phyloP scores from a whole-genome alignment of 2,113 vertebrate genomes.

The Irena cyanogastra region DNA sequence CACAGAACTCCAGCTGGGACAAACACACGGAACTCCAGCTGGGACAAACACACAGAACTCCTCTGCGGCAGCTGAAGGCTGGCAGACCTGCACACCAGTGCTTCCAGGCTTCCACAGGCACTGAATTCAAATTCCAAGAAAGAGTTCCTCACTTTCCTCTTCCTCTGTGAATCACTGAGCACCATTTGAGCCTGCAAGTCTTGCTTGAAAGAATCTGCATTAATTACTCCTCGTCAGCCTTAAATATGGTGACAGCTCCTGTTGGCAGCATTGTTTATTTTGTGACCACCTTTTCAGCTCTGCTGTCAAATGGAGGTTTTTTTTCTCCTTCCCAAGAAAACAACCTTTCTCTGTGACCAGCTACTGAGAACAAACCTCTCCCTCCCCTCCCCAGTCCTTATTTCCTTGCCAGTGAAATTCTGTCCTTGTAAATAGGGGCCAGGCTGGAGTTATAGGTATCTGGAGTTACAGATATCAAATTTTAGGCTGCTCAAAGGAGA shows the following conservation, averaged over 20 bases:
- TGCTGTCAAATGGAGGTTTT: slow-evolving; percentile 48
- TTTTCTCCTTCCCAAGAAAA: slow-evolving; percentile 37
- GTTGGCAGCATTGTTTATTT: slow-evolving; percentile 63
- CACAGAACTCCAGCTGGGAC: no score
- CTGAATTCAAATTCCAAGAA: background rate
- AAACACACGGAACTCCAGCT: no score
- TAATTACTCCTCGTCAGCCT: slow-evolving; percentile 72
- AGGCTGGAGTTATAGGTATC: background rate
- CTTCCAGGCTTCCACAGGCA: background rate
- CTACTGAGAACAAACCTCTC: background rate
- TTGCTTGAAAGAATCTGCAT: slow-evolving; percentile 57
- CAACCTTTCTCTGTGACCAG: slow-evolving; percentile 50
- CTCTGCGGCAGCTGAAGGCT: background rate
- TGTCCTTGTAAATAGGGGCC: background rate
- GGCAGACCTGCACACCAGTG: background rate
- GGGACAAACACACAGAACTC: background rate
- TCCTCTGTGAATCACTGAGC: slow-evolving; percentile 20
- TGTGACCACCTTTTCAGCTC: slow-evolving; percentile 65
- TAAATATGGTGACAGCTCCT: slow-evolving; percentile 64
- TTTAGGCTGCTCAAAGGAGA: background rate
- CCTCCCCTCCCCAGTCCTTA: background rate
- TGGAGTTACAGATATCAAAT: background rate
- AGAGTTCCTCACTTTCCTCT: background rate
- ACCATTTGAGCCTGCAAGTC: slow-evolving; percentile 4
- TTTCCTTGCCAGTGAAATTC: slow-evolving; percentile 35